Base-by-base conservation (phyloP, 2,888 invertebrate species). In the Dusona sp. region DNA sequence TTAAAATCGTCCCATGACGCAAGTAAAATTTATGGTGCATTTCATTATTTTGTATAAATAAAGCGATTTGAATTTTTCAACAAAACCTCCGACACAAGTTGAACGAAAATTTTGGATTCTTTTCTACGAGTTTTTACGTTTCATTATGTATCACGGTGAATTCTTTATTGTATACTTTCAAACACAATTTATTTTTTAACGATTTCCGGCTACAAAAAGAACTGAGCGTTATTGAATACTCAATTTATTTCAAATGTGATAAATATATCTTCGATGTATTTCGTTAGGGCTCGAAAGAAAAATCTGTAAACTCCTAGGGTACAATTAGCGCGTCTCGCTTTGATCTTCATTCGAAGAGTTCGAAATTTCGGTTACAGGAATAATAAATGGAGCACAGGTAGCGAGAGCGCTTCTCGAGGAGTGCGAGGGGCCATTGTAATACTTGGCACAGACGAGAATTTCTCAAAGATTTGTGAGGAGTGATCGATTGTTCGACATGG, bases 401-500 rank as follows among this genome's bases (percentile, higher is more conserved):
- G 87, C 82, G 51, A 48, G 48, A 29, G 33, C 33, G 61, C 25
- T 29, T 16, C 48, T 36, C 48, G 45, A 65, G 33, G 33, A 77
- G 77, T 65, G 77, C 36, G 73, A 74, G 36, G 67, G 65, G 33
- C 75, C 74, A 57, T 65, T 64, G 51, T 75, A 72, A 61, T 36
- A 38, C 36, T 29, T 29, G 48, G 38, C 45, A n/a, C 51, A 64
- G 78, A 65, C 42, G 48, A 84, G 78, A 83, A 84, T 74, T 83
- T 70, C 38, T 67, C 70, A 67, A 73, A 68, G 73, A 79, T 84
- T 84, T 84, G 57, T 73, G 67, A 81, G 73, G 29, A 61, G 89
- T 92, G 92, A 92, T 91, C 92, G 91, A 92, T 92, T 86, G 90
- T 89, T 87, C 87, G 86, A 90, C 89, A 88, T 68, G 45, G 79